phyloP scores from a whole-genome alignment of 2,113 vertebrate species.

The Sminthopsis crassicaudata region DNA sequence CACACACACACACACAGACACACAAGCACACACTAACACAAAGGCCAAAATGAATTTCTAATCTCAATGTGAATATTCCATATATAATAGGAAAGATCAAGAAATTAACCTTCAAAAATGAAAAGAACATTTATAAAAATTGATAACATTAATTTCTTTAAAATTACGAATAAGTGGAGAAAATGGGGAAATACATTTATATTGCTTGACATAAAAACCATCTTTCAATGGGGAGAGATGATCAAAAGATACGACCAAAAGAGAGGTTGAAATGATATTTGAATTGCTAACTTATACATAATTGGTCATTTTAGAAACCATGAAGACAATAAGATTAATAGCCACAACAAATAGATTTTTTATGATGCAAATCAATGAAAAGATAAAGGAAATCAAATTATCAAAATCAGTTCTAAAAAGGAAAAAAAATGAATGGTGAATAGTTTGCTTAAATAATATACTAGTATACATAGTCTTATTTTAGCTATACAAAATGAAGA shows the following conservation, averaged over 20 bases:
- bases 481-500: background rate
- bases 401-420: background rate
- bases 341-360: background rate
- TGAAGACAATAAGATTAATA: background rate
- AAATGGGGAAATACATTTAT: background rate
- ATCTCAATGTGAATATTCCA: background rate
- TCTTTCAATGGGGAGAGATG: background rate
- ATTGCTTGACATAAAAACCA: background rate
- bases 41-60: background rate
- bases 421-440: background rate
- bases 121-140: background rate
- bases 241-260: background rate
- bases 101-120: background rate
- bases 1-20: background rate
- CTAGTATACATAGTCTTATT: background rate
- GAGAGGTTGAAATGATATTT: background rate
- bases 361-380: background rate
- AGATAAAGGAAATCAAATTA: background rate
- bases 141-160: background rate
- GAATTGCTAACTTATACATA: background rate
- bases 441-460: background rate
- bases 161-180: background rate
- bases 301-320: background rate
- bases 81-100: background rate
- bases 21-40: background rate